Evolutionary conservation across 2,797 vertebrate species (phyloP).

Genomic region (Picus viridis): DNA sequence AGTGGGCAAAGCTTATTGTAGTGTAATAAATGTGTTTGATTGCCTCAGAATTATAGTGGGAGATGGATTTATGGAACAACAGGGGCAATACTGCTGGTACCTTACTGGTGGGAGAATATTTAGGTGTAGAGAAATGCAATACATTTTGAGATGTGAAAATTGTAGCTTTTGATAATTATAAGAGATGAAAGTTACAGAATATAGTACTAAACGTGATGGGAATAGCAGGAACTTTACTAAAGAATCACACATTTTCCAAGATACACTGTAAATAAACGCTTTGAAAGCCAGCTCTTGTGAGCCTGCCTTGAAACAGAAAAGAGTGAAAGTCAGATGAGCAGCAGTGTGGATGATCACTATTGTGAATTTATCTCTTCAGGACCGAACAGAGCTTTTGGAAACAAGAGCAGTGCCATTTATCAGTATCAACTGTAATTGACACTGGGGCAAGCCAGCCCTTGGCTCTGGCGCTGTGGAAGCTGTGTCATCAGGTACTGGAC

Average conservation of each 20-base stretch:
- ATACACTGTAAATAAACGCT: background rate
- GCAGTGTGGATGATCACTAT: background rate
- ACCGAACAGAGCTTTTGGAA: background rate
- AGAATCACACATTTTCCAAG: background rate
- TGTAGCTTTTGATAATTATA: background rate
- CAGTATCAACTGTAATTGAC: constrained; percentile 28
- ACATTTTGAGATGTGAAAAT: background rate
- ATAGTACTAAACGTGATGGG: background rate
- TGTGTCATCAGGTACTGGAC: constrained; percentile 29
- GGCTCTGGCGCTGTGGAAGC: background rate
- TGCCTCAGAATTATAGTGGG: background rate
- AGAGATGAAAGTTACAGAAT: background rate
- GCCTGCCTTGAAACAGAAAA: background rate
- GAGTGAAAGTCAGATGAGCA: background rate
- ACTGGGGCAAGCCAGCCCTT: constrained; percentile 13
- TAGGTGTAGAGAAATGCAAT: background rate
- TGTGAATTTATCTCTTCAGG: background rate
- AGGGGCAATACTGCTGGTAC: background rate
- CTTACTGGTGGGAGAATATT: background rate
- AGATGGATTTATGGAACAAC: background rate
- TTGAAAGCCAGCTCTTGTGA: background rate
- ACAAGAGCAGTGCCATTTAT: constrained; percentile 19
- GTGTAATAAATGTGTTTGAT: background rate
- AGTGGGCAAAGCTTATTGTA: background rate
- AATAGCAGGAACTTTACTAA: background rate